Percentiles rank a stretch among this genome's conserved stretches.
phyloP scores from a whole-genome alignment of 2,797 vertebrate species.

The Brotula barbata region DNA sequence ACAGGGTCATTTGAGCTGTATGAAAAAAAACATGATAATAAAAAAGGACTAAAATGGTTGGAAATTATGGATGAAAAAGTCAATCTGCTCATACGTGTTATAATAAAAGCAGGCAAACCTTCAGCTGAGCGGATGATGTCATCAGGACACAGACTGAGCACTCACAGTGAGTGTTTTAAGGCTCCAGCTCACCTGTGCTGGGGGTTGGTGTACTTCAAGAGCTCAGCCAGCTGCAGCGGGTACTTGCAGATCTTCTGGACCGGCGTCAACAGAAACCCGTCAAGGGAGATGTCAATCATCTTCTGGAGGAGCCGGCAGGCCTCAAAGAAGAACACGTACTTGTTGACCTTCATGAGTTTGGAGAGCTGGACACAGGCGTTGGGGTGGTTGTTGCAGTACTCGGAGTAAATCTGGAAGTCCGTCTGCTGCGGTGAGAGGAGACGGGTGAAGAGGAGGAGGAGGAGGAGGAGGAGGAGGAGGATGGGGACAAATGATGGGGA shows the following conservation, averaged over 20 bases:
- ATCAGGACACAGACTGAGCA: too few relatives aligned
- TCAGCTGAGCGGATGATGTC: too few relatives aligned
- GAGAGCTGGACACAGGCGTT: constrained; percentile 92
- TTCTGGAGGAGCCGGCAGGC: constrained; percentile 93
- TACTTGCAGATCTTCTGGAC: constrained; percentile 99
- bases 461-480: too few relatives aligned
- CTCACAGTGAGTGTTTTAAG: too few relatives aligned
- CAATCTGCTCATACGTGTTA: too few relatives aligned
- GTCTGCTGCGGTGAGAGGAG: constrained; percentile 81
- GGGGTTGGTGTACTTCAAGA: constrained; percentile 95
- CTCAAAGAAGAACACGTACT: constrained; percentile 96
- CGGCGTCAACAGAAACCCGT: constrained; percentile 93
- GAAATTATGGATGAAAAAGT: too few relatives aligned
- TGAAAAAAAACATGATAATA: too few relatives aligned
- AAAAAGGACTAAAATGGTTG: too few relatives aligned
- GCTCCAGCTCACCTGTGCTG: constrained; percentile 84
- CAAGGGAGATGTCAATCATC: constrained; percentile 96
- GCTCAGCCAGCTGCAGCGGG: constrained; percentile 90
- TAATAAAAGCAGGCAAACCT: too few relatives aligned
- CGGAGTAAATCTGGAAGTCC: constrained; percentile 97
- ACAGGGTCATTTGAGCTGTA: too few relatives aligned
- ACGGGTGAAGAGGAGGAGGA: too few relatives aligned
- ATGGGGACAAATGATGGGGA: too few relatives aligned
- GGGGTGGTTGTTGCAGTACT: constrained; percentile 98
- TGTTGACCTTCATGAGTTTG: constrained; percentile 90